Evolutionary conservation across 2,888 invertebrate species (phyloP).

Genomic region (Plagiodera versicolora): DNA sequence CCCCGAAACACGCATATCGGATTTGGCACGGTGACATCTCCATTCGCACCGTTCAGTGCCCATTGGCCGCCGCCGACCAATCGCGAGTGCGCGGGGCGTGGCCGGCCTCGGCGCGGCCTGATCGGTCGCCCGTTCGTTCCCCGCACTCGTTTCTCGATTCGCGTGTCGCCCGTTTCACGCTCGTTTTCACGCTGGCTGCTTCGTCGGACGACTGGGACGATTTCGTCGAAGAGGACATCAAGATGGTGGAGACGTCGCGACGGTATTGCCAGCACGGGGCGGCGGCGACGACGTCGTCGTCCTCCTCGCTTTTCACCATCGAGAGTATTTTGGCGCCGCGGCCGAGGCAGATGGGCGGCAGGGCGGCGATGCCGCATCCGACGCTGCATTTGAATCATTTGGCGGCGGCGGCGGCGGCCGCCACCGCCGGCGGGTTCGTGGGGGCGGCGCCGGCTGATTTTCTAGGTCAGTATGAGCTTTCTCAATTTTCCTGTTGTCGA

Average conservation of each 20-base stretch:
- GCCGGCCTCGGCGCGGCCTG: conserved; percentile 31
- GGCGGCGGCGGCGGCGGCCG: conserved; percentile 64
- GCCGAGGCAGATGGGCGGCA: conserved; percentile 52
- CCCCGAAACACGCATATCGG: conserved; percentile 45
- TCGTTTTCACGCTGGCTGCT: conserved; percentile 50
- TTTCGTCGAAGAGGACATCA: conserved; percentile 43
- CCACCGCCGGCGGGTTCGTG: conserved; percentile 65
- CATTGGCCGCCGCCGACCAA: conserved; percentile 33
- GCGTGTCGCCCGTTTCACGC: conserved; percentile 10
- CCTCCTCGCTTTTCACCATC: conserved; percentile 72
- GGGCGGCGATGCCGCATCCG: conserved; percentile 60
- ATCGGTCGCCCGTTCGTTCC: conserved; percentile 30
- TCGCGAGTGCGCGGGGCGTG: conserved; percentile 32
- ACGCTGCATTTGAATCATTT: conserved; percentile 64
- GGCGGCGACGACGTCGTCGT: conserved; percentile 33
- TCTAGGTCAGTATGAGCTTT: conserved; percentile 77
- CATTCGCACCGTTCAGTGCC: conserved; percentile 48
- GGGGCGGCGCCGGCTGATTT: conserved; percentile 67
- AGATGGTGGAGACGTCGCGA: conserved; percentile 52
- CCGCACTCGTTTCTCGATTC: conserved; percentile 28
- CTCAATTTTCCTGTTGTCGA: too few species aligned
- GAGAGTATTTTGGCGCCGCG: conserved; percentile 83
- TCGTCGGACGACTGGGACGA: conserved; percentile 50
- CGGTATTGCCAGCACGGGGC: conserved; percentile 40
- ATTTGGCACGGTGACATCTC: conserved; percentile 49